A percentile compares a stretch with the other conserved stretches of the same genome.
These are phyloP conservation scores for Smithornis capensis DNA, from an alignment of 2,113 vertebrate genomes.

Conservation along the genomic window DNA sequence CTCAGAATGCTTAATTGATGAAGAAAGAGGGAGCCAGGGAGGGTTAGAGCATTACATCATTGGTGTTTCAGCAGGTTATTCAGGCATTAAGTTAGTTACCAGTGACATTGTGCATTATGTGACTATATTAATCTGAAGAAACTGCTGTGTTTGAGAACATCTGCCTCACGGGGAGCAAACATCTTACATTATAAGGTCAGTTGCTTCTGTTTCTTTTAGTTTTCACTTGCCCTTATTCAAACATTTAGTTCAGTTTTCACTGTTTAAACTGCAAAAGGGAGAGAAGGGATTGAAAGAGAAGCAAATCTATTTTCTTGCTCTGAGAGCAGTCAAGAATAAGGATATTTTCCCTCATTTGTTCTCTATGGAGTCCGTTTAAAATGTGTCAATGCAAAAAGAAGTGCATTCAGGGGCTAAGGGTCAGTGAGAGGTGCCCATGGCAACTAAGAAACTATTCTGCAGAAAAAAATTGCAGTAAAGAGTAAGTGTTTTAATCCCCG, in stretches of 20 bases:
- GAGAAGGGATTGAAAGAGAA: background rate
- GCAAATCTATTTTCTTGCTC: conserved; percentile 38
- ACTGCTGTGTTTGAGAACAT: background rate
- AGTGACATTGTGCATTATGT: background rate
- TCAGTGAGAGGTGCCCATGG: conserved; percentile 73
- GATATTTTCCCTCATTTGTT: conserved; percentile 61
- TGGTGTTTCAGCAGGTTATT: background rate
- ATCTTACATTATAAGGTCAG: background rate
- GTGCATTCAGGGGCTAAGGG: conserved; percentile 55
- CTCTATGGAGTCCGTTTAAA: conserved; percentile 65
- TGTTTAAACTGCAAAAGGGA: conserved; percentile 26
- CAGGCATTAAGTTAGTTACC: background rate
- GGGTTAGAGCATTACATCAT: background rate
- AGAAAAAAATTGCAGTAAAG: conserved; percentile 70
- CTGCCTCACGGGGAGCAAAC: background rate
- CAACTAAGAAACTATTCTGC: conserved; percentile 75
- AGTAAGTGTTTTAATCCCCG: conserved; percentile 81
- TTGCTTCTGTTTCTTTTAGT: background rate
- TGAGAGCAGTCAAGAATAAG: conserved; percentile 51
- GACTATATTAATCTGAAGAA: background rate
- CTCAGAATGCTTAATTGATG: background rate
- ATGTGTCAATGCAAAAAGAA: conserved; percentile 70
- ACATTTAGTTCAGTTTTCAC: conserved; percentile 40
- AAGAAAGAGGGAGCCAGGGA: background rate
- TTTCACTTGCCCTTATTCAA: conserved; percentile 1